A percentile compares a stretch with the other conserved stretches of the same genome.
phyloP scores from a whole-genome alignment of 2,888 invertebrate genomes.

The Caenorhabditis afra region DNA sequence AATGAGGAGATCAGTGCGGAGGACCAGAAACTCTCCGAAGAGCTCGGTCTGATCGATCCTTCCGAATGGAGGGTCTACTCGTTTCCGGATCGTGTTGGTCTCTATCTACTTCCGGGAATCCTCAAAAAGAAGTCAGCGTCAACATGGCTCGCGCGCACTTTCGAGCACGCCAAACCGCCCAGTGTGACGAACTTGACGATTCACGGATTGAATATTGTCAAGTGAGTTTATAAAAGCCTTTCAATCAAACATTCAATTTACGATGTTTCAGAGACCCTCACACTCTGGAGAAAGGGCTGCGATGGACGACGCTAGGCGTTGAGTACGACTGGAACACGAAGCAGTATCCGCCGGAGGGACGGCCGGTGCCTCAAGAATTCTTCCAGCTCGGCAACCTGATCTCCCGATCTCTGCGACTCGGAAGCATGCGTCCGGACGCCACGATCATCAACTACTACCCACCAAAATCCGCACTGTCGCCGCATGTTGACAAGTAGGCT shows the following conservation, averaged over 20 bases:
- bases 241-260: no score
- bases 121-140: slow-evolving; percentile 76
- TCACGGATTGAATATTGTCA: slow-evolving; percentile 69
- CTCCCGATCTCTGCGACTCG: slow-evolving; percentile 78
- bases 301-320: slow-evolving; percentile 97
- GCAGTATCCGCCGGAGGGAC: slow-evolving; percentile 82
- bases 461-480: slow-evolving; percentile 91
- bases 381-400: slow-evolving; percentile 82
- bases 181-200: slow-evolving; percentile 81
- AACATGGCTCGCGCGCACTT: slow-evolving; percentile 81
- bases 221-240: background rate
- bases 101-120: slow-evolving; percentile 71
- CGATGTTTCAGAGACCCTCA: slow-evolving; percentile 24
- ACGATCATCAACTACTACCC: slow-evolving; percentile 97
- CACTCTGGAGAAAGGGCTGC: slow-evolving; percentile 83
- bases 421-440: slow-evolving; percentile 88
- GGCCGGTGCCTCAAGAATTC: slow-evolving; percentile 76
- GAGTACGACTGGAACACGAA: slow-evolving; percentile 99
- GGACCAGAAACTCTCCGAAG: background rate
- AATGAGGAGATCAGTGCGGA: slow-evolving; percentile 1
- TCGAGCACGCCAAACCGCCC: slow-evolving; percentile 81
- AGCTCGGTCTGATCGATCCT: slow-evolving; percentile 42
- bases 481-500: slow-evolving; percentile 87
- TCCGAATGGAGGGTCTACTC: slow-evolving; percentile 68
- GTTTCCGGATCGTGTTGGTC: slow-evolving; percentile 67